phyloP scores from a whole-genome alignment of 2,888 invertebrate genomes.

The Piscicola geometra region DNA sequence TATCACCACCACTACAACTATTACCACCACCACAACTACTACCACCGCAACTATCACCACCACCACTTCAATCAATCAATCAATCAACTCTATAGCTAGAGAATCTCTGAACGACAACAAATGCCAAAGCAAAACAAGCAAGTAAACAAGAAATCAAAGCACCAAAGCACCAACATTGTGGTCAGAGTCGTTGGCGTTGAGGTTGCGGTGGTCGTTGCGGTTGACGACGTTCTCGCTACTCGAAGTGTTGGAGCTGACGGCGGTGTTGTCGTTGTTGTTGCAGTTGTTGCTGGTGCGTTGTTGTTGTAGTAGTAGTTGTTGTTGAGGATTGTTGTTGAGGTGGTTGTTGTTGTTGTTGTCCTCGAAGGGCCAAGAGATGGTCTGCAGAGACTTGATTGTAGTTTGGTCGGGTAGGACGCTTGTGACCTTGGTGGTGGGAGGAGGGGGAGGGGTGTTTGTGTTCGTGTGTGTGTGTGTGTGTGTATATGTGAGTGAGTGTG shows the following conservation, averaged over 20 bases:
- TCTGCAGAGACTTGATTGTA: conserved; percentile 70
- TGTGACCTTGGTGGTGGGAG: conserved; percentile 51
- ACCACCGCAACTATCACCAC: no score
- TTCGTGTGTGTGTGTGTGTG: no score
- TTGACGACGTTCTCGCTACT: neutral
- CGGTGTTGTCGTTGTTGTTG: conserved; percentile 4
- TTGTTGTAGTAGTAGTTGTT: neutral
- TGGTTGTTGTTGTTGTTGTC: neutral
- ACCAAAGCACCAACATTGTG: neutral
- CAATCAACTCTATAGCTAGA: no score
- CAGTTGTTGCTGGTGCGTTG: neutral
- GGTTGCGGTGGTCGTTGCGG: neutral
- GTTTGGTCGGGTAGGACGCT: conserved; percentile 67
- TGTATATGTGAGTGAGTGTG: no score
- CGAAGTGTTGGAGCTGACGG: neutral
- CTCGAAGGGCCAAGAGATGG: conserved; percentile 67
- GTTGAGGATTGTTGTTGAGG: no score
- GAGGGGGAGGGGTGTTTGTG: no score
- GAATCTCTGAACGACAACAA: no score
- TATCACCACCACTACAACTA: no score
- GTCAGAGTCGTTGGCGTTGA: conserved; percentile 4
- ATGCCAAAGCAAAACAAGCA: no score
- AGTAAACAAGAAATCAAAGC: no score
- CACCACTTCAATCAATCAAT: no score
- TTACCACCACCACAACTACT: no score